These are phyloP conservation scores for Malurus cyaneus DNA, from an alignment of 2,113 vertebrate genomes.

Conservation along the genomic window DNA sequence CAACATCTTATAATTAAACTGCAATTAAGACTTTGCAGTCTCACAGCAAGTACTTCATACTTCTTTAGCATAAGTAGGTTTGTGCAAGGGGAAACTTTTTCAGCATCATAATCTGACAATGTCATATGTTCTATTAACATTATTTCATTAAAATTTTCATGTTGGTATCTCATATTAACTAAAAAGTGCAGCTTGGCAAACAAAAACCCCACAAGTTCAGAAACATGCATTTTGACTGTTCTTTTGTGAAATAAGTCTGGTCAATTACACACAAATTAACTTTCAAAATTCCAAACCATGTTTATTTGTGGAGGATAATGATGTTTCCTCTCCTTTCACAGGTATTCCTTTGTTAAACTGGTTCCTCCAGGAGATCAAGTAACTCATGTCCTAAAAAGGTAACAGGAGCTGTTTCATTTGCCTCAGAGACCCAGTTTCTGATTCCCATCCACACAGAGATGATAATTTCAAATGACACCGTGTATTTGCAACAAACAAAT, in stretches of 20 bases:
- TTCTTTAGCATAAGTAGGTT: not conserved
- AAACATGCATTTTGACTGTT: not conserved
- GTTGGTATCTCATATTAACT: not conserved
- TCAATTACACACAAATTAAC: conserved; percentile 11
- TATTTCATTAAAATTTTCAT: not conserved
- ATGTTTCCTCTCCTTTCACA: conserved; percentile 31
- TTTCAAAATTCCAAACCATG: not conserved
- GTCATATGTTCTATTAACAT: not conserved
- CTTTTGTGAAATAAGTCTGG: not conserved
- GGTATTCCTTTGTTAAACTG: conserved; percentile 50
- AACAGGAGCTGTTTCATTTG: conserved; percentile 24
- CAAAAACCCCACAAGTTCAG: not conserved
- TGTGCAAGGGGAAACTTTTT: not conserved
- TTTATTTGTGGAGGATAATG: conserved; percentile 22
- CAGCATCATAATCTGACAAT: not conserved
- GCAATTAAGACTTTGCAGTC: not conserved
- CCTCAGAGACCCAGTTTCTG: conserved; percentile 14
- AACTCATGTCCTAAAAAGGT: conserved; percentile 44
- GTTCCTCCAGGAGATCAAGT: conserved; percentile 60
- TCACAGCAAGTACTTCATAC: not conserved
- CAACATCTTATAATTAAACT: not conserved
- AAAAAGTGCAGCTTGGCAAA: not conserved
- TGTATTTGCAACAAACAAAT: not conserved
- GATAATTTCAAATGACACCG: not conserved
- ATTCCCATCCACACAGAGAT: not conserved